phyloP scores from a whole-genome alignment of 2,797 vertebrate genomes.

The Spizella passerina region DNA sequence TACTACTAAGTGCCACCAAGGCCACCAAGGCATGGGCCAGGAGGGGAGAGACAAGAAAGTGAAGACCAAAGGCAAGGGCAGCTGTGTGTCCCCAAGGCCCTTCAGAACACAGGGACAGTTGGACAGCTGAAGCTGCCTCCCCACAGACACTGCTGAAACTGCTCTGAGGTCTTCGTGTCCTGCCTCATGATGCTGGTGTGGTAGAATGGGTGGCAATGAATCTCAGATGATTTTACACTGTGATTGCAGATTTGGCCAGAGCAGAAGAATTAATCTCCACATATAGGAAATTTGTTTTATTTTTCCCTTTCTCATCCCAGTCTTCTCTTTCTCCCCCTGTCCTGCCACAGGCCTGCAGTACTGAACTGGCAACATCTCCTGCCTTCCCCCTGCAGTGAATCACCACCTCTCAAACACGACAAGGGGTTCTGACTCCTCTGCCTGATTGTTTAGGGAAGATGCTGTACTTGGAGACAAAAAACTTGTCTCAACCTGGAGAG shows the following conservation, averaged over 20 bases:
- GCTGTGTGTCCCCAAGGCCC: accelerated
- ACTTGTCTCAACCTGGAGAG: not conserved
- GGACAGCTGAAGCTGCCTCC: not conserved
- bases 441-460: not conserved
- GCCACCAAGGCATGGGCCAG: not conserved
- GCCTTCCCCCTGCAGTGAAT: not conserved
- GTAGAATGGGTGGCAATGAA: not conserved
- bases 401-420: not conserved
- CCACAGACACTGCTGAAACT: not conserved
- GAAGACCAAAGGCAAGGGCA: not conserved
- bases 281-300: not conserved
- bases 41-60: not conserved
- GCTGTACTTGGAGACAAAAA: not conserved
- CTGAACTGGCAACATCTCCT: not conserved
- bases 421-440: not conserved
- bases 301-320: not conserved
- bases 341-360: not conserved
- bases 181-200: not conserved
- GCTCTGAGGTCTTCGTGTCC: not conserved
- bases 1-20: not conserved
- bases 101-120: not conserved
- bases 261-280: not conserved
- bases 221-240: not conserved
- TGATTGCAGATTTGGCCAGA: not conserved
- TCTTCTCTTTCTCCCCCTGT: not conserved